A percentile compares a stretch with the other conserved stretches of the same genome.
phyloP scores from a whole-genome alignment of 2,113 vertebrate species.

The Leucoraja erinaceus region DNA sequence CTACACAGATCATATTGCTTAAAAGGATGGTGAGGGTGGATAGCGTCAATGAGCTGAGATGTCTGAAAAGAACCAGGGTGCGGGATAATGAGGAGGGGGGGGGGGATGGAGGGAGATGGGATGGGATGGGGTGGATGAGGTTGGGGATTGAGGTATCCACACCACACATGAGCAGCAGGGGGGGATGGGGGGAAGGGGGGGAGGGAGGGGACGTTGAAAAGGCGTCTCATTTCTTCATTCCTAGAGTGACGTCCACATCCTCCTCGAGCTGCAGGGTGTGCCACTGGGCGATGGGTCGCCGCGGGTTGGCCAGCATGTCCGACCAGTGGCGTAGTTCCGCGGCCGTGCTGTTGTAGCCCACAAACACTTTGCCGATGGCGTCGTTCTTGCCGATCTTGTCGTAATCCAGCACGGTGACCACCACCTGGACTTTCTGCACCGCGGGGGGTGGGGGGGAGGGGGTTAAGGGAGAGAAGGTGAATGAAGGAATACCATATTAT shows the following conservation, averaged over 20 bases:
- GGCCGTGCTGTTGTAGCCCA: constrained; percentile 93
- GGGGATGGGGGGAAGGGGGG: constrained; percentile 60
- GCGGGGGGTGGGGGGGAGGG: constrained; percentile 40
- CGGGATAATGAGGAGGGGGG: neutral
- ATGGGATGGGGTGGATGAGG: constrained; percentile 71
- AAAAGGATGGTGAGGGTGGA: constrained; percentile 88
- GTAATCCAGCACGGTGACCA: constrained; percentile 99
- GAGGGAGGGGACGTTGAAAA: constrained; percentile 65
- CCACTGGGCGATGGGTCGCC: constrained; percentile 97
- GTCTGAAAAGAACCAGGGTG: constrained; percentile 45
- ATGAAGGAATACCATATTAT: no score
- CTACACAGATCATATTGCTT: constrained; percentile 99
- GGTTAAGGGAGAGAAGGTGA: no score
- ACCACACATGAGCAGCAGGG: constrained; percentile 90
- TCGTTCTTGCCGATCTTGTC: constrained; percentile 99
- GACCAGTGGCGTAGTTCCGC: constrained; percentile 97
- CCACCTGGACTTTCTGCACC: constrained; percentile 94
- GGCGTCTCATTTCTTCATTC: constrained; percentile 86
- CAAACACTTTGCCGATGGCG: constrained; percentile 97
- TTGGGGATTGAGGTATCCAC: constrained; percentile 99
- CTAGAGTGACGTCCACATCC: constrained; percentile 91
- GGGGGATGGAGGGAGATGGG: constrained; percentile 44
- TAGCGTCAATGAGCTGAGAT: constrained; percentile 58
- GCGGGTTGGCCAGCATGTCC: constrained; percentile 95
- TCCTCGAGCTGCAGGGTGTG: constrained; percentile 91